Evolutionary conservation across 2,888 invertebrate species (phyloP), one percentile per base, ranked within the genome.

Genomic region (Drepana falcataria): DNA sequence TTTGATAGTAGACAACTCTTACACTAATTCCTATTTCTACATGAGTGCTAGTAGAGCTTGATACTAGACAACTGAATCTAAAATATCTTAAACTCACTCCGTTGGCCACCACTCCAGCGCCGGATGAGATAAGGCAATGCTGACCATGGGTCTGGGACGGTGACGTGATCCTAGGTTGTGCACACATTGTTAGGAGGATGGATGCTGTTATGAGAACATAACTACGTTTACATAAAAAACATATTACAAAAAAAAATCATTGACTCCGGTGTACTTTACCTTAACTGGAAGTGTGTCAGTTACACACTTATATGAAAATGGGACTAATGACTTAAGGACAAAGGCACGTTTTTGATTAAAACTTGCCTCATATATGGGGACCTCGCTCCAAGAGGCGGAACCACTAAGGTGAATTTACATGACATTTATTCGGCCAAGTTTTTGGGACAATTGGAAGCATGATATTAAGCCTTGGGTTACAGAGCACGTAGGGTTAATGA

Each of bases 321-420:
- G 34, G 40, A 9, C 34, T 51, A 51, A 34, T 34, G 6, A 41
- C 44, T 9, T 9, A 41, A 40, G 51, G 51, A 40, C 51, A 51
- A 51, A 37, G 49, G 52, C 55, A 52, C 55, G 55, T 55, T 48
- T 55, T 55, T 52, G 55, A 55, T 55, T 55, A 55, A 52, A 55
- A 55, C 55, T 55, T 52, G 49, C 35, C 35, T 48, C 44, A 49
- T 49, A 53, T 49, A 41, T 6, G 9, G 44, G 9, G 9, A 9
- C 3, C 21, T 21, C 7, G 3, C 44, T 9, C 9, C 7, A 9
- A 44, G 9, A 9, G 9, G 44, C 9, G 44, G 44, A 44, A 44
- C 44, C 44, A 44, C 44, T 44, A 44, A 44, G 6, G 44, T 9
- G 44, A 44, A 44, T 44, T 44, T 9, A 44, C 9, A 44, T 44